These are phyloP conservation scores for Polydesmus complanatus DNA, from an alignment of 2,888 invertebrate genomes.

Conservation along the genomic window DNA sequence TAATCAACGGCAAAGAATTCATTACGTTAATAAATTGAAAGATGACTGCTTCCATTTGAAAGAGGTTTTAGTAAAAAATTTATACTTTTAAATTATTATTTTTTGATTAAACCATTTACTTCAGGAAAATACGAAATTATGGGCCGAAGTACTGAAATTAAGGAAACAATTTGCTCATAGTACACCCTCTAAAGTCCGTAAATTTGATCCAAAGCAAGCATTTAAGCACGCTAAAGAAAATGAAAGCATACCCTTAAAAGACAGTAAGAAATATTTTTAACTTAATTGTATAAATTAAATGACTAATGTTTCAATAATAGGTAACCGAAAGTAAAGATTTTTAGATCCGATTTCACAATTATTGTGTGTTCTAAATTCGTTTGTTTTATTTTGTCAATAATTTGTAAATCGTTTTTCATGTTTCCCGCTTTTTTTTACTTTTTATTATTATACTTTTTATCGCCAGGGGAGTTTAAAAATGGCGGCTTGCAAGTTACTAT, in stretches of 20 bases:
- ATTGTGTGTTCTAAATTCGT: too few relatives aligned
- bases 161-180: constrained; percentile 21
- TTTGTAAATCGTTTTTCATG: too few relatives aligned
- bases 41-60: constrained; percentile 29
- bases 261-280: not conserved
- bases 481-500: too few relatives aligned
- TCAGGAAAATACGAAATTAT: constrained; percentile 25
- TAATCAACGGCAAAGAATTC: constrained; percentile 50
- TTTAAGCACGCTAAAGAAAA: constrained; percentile 19
- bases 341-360: too few relatives aligned
- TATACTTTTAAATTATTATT: constrained; percentile 1
- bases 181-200: constrained; percentile 21
- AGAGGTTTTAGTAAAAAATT: constrained; percentile 22
- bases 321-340: too few relatives aligned
- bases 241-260: not conserved
- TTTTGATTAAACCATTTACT: not conserved
- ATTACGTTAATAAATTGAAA: constrained; percentile 37
- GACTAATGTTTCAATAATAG: not conserved
- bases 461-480: too few relatives aligned
- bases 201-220: constrained; percentile 27
- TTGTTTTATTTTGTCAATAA: too few relatives aligned
- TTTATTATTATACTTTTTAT: too few relatives aligned
- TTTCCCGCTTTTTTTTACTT: too few relatives aligned
- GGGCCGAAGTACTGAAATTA: constrained; percentile 24
- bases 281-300: not conserved